Evolutionary conservation across 2,113 vertebrate species (phyloP), one percentile per base, ranked within the genome.

Genomic region (Dipodomys spectabilis): DNA sequence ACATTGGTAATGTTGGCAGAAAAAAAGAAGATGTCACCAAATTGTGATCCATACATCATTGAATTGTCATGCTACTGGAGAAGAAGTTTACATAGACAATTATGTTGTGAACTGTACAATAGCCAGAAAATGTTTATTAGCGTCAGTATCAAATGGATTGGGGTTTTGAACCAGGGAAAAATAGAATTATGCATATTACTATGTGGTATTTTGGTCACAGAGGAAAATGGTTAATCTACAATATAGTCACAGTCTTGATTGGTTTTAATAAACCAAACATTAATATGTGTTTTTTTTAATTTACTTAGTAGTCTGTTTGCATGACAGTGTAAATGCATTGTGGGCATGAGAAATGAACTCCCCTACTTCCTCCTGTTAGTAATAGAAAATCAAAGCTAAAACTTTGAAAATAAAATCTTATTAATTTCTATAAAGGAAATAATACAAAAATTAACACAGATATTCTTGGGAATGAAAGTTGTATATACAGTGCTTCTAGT

Each of bases 41-140:
- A 84, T 78, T 92, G 78, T 92, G 88, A 85, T 74, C 7, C 1
- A 5, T 82, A 87, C n/a, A 67, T 89, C 84, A 53, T 19, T 32
- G 49, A 89, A 60, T 19, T 84, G 22, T 1, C 57, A 67, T 57
- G 30, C 7, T 71, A 23, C 5, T 65, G 27, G 53, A 65, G 7
- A 45, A 68, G 16, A 68, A 11, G 22, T 79, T 91, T 69, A 87
- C 53, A 65, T 60, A 94, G 45, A 22, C 7, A 30, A 89, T 87
- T 85, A 60, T 35, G 10, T 35, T 84, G 23, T 60, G 32, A 92
- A 80, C 25, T 81, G 2, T 64, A 68, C 30, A 7, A 1, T n/a
- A 86, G 3, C 1, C 6, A 72, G 67, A 88, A 74, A 23, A 20
- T 64, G 10, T 1, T 86, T 75, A 62, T 35, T 82, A 39, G 2